These are phyloP conservation scores for Ctenicera cuprea DNA, from an alignment of 2,888 invertebrate genomes.

Conservation along the genomic window DNA sequence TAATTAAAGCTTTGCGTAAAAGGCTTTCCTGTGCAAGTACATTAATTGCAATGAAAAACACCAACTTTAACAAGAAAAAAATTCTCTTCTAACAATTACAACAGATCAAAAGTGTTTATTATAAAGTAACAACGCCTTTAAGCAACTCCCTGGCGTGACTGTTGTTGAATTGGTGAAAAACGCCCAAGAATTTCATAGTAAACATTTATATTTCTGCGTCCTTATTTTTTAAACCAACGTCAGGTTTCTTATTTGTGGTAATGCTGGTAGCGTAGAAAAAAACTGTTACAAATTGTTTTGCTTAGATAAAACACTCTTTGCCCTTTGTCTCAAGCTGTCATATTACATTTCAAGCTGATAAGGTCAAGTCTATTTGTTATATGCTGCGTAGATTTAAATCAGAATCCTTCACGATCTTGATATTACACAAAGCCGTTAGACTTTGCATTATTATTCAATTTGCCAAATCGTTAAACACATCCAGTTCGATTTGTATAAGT, in stretches of 20 bases:
- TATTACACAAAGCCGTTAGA: conserved; percentile 31
- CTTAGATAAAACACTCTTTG: not conserved
- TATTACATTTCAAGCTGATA: conserved; percentile 36
- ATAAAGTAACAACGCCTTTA: conserved; percentile 4
- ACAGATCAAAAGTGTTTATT: not conserved
- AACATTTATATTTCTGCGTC: not conserved
- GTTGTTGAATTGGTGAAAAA: not conserved
- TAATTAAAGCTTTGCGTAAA: conserved; percentile 28
- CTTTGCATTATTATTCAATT: conserved; percentile 23
- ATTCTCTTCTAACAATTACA: not conserved
- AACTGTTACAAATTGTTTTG: conserved; percentile 25
- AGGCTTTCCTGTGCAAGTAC: conserved; percentile 1
- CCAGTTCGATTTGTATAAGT: not conserved
- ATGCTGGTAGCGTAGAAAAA: not conserved
- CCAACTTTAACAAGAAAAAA: conserved; percentile 1
- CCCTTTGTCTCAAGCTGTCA: conserved; percentile 37
- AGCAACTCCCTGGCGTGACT: not conserved
- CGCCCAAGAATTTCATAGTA: not conserved
- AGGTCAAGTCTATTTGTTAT: conserved; percentile 45
- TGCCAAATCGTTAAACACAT: conserved; percentile 23
- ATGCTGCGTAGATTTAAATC: conserved; percentile 33
- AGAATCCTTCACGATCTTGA: conserved; percentile 41
- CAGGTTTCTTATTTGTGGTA: conserved; percentile 5
- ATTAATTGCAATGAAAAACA: not conserved
- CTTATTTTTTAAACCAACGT: not conserved